Base-by-base conservation (phyloP, 2,888 invertebrate genomes). In the Crossocerus cetratus region DNA sequence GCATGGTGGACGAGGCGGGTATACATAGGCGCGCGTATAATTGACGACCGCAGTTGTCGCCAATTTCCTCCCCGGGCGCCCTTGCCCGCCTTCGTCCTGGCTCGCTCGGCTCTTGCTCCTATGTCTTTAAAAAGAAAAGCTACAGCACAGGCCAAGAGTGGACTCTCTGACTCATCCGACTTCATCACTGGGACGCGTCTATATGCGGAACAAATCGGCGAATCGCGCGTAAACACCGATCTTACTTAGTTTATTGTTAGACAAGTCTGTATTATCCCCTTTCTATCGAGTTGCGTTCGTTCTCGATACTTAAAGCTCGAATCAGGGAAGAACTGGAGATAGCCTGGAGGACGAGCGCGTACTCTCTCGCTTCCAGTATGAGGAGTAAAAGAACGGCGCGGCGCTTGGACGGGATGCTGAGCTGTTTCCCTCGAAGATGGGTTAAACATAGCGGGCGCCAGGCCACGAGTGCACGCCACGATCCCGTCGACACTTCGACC, bases 11-110 rank as follows among this genome's bases (percentile, higher is more conserved):
- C 69, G 55, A 57, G 66, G 69, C 49, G 58, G 60, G 54, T 65
- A 44, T 55, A 22, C 22, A 59, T 32, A 32, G 32, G 32, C 32
- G 32, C 32, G 32, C 13, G 64, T 45, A 70, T 67, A 74, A 74
- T 76, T 65, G 67, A 71, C 76, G 63, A 71, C 45, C 66, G 56
- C 53, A 57, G 54, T 67, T 55, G 76, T 67, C 74, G 56, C 66
- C 70, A 74, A 74, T 76, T 74, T 74, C 74, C 75, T 74, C 63
- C 44, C 43, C n/a, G n/a, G n/a, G n/a, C n/a, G n/a, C n/a, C n/a
- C 23, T 32, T n/a, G n/a, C n/a, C 11, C 11, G 8, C 32, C 32
- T 4, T 32, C 32, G 32, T 32, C 8, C 32, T 32, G 5, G 32
- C 32, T 32, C 11, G 32, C 32, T 32, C 32, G 8, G 8, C 32